Percentiles rank a stretch among this genome's conserved stretches.
Evolutionary conservation across 2,888 invertebrate genomes (phyloP).

Genomic region (Parasteatoda lunata): DNA sequence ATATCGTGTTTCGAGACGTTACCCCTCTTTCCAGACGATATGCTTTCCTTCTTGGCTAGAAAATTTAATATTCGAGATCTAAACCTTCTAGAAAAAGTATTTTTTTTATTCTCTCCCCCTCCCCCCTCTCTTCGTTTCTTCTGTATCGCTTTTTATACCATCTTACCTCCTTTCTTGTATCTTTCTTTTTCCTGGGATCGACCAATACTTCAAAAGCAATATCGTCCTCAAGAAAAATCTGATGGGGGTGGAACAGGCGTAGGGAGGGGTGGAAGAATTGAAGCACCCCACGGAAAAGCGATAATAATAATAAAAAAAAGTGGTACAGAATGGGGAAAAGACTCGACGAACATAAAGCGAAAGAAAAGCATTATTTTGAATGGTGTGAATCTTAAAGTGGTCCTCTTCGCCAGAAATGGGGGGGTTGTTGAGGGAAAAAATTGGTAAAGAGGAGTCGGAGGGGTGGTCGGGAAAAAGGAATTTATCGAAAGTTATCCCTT

Average conservation of each 20-base stretch:
- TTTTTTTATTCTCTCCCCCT: neutral
- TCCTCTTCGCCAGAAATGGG: neutral
- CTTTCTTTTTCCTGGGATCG: slow-evolving; percentile 24
- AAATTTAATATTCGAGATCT: slow-evolving; percentile 5
- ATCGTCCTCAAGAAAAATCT: slow-evolving; percentile 32
- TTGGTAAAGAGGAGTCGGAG: neutral
- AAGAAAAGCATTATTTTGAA: slow-evolving; percentile 55
- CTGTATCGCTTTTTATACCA: slow-evolving; percentile 12
- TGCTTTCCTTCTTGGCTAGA: neutral
- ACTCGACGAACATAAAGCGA: slow-evolving; percentile 30
- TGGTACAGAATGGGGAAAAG: slow-evolving; percentile 8
- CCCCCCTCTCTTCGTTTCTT: slow-evolving; percentile 9
- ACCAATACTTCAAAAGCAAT: slow-evolving; percentile 56
- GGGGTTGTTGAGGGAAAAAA: neutral
- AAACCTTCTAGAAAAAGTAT: neutral
- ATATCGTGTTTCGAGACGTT: neutral
- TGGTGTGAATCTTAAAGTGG: slow-evolving; percentile 42
- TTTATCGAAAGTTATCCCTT: slow-evolving; percentile 65
- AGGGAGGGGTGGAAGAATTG: neutral
- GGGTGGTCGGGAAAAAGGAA: slow-evolving; percentile 15
- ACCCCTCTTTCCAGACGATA: neutral
- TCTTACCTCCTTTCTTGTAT: slow-evolving; percentile 3
- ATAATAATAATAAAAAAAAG: slow-evolving; percentile 37
- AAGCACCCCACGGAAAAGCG: slow-evolving; percentile 2
- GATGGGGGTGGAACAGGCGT: neutral